Evolutionary conservation across 2,113 vertebrate species (phyloP).

Genomic region (Phainopepla nitens): DNA sequence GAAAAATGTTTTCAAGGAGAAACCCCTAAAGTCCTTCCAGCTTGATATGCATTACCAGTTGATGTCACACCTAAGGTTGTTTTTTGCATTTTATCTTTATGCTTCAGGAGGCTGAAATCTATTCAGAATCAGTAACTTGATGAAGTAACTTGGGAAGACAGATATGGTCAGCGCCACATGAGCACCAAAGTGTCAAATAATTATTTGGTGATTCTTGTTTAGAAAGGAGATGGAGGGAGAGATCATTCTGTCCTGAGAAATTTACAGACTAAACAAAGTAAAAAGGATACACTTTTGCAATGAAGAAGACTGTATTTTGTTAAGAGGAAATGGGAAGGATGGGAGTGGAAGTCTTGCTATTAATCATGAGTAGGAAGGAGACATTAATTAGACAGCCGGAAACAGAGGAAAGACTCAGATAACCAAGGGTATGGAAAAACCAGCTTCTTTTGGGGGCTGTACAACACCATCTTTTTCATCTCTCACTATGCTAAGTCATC

Average conservation of each 20-base stretch:
- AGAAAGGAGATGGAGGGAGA: not conserved
- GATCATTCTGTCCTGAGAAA: not conserved
- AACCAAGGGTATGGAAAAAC: not conserved
- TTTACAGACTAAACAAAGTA: not conserved
- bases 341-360: not conserved
- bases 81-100: constrained; percentile 15
- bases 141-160: not conserved
- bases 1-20: constrained; percentile 26
- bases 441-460: not conserved
- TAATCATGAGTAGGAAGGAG: not conserved
- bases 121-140: not conserved
- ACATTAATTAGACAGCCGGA: not conserved
- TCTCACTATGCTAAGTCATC: not conserved
- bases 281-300: not conserved
- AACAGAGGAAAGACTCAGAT: not conserved
- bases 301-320: not conserved
- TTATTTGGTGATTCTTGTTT: not conserved
- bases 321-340: not conserved
- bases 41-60: not conserved
- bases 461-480: not conserved
- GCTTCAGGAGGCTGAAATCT: not conserved
- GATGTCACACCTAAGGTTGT: not conserved
- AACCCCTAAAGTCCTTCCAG: not conserved
- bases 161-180: not conserved
- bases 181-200: not conserved